Evolutionary conservation across 30 jellyfish, hydroid and myxozoan genomes (phyloP).

Genomic region (Turritopsis dohrnii): DNA sequence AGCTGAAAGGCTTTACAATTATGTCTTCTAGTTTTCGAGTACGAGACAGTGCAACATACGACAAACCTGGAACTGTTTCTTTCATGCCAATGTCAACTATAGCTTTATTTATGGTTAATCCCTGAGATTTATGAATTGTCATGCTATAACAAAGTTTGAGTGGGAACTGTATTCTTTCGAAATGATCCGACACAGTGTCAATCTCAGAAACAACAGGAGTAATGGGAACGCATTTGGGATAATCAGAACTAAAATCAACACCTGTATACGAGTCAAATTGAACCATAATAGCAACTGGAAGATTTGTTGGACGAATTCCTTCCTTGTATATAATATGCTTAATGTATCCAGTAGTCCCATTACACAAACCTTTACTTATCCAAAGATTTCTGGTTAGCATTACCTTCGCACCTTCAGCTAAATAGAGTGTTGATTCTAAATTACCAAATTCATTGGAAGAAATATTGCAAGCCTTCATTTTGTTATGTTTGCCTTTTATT

Average conservation of each 20-base stretch:
- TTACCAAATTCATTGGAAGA: background rate
- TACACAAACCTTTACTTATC: constrained; percentile 22
- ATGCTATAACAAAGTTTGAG: constrained; percentile 17
- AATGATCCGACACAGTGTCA: background rate
- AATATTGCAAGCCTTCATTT: background rate
- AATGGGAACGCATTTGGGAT: constrained; percentile 26
- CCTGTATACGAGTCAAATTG: constrained; percentile 36
- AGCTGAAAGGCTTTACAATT: background rate
- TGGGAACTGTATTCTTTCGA: constrained; percentile 17
- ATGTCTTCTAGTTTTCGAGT: background rate
- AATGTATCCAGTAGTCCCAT: constrained; percentile 22
- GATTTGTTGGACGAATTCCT: constrained; percentile 15
- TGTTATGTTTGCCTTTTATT: background rate
- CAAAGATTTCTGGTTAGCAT: constrained; percentile 33
- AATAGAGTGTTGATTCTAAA: background rate
- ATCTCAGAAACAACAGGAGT: constrained; percentile 19
- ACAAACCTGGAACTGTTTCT: constrained; percentile 5
- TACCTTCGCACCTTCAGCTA: constrained; percentile 29
- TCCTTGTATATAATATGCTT: constrained; percentile 32
- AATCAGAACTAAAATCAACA: background rate
- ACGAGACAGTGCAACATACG: constrained; percentile 25
- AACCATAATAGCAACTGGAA: constrained; percentile 46
- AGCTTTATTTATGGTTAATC: constrained; percentile 12
- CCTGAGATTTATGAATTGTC: constrained; percentile 23
- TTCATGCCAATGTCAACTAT: constrained; percentile 4